Evolutionary conservation across 1,140 invertebrate species (phyloP), one percentile per base, ranked within the genome.

Genomic region (Drosophila rufa): DNA sequence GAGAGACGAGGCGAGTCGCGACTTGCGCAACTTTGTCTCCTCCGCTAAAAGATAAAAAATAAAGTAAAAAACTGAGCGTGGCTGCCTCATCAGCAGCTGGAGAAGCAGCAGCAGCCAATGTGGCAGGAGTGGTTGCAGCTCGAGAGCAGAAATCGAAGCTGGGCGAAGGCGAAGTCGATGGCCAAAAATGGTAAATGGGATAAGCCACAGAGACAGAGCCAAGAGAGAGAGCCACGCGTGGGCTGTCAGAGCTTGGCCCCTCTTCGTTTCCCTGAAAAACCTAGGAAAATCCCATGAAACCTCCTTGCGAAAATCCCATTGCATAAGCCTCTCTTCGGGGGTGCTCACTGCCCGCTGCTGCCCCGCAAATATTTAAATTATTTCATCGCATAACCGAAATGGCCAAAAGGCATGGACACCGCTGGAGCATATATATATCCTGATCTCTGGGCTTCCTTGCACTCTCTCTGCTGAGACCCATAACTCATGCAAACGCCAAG

Each of bases 111-210:
- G 47, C 55, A 53, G 71, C 47, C 45, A 62, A 64, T 67, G 79
- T 33, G 76, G 84, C 84, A 87, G 84, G 84, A 87, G 84, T 87
- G 84, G 84, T 81, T 75, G 60, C 60, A 56, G 56, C 57, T 77
- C 53, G 80, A 50, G 67, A 66, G 55, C 55, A 56, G 15, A 74
- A 50, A 75, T 84, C 71, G 67, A 70, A 64, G 57, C 74, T 80
- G 77, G 81, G 36, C 36, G 53, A 40, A 79, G 81, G 80, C 84
- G 81, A 84, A 80, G 82, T 90, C 85, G 86, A 90, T 90, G 82
- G 85, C 85, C 85, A 90, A 90, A 90, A 90, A 90, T 85, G 85
- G 85, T 91, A 90, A 90, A 90, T 90, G 85, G 85, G 81, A 90
- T 90, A 90, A 90, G 83, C 76, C 84, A 15, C 5, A 71, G 40